A percentile compares a stretch with the other conserved stretches of the same genome.
phyloP scores from a whole-genome alignment of 2,113 vertebrate genomes.

The Dicentrarchus labrax region DNA sequence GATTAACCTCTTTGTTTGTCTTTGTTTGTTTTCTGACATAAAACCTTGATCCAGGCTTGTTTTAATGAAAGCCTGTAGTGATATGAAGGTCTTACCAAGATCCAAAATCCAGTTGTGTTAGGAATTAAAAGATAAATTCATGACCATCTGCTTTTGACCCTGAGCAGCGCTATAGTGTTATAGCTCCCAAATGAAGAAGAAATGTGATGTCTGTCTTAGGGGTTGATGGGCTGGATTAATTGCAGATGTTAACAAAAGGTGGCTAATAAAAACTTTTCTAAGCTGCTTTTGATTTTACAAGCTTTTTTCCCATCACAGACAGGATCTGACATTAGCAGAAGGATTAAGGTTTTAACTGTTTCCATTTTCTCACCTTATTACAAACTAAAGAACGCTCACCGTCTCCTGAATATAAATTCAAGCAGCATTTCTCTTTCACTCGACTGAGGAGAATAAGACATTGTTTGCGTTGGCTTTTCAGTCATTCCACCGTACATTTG shows the following conservation, averaged over 20 bases:
- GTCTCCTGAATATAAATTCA: slow-evolving; percentile 30
- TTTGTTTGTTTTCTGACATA: slow-evolving; percentile 8
- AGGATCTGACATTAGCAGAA: slow-evolving; percentile 13
- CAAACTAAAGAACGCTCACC: not conserved
- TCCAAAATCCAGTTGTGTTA: slow-evolving; percentile 1
- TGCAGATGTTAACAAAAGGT: slow-evolving; percentile 3
- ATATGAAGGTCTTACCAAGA: not conserved
- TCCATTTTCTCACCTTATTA: slow-evolving; percentile 6
- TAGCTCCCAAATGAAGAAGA: slow-evolving; percentile 1
- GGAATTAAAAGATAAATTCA: slow-evolving; percentile 24
- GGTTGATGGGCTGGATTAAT: not conserved
- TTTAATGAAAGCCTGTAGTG: slow-evolving; percentile 12
- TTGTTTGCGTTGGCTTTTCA: slow-evolving; percentile 28
- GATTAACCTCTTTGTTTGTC: not conserved
- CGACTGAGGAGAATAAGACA: slow-evolving; percentile 2
- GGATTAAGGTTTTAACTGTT: slow-evolving; percentile 18
- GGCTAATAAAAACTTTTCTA: not conserved
- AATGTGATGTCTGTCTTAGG: not conserved
- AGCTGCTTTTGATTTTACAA: not conserved
- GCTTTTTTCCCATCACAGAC: not conserved
- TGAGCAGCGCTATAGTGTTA: slow-evolving; percentile 8
- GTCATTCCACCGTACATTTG: not conserved
- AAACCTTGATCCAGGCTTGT: not conserved
- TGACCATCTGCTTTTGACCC: slow-evolving; percentile 15
- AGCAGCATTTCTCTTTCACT: slow-evolving; percentile 4